Evolutionary conservation across 1,140 invertebrate genomes (phyloP).

Genomic region (Tigriopus japonicus): DNA sequence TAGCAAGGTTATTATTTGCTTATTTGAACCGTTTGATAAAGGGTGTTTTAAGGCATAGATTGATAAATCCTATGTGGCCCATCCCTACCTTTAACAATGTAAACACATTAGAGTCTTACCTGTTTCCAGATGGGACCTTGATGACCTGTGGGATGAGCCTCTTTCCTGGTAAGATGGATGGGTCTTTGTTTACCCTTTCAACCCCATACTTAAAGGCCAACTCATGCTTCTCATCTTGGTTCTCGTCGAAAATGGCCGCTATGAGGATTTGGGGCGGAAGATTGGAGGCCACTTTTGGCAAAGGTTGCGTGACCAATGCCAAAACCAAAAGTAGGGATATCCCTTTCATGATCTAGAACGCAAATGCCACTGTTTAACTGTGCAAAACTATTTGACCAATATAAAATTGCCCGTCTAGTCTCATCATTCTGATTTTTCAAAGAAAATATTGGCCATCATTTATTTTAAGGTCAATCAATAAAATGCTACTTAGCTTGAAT

Average conservation of each 20-base stretch:
- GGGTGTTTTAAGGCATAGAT: neutral
- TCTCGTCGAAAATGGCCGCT: conserved; percentile 31
- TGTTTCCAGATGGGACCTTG: neutral
- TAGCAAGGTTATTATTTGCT: too few relatives aligned
- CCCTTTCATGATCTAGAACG: too few relatives aligned
- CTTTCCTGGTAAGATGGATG: neutral
- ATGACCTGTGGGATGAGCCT: neutral
- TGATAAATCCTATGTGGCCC: neutral
- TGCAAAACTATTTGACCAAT: too few relatives aligned
- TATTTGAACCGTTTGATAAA: neutral
- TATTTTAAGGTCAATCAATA: too few relatives aligned
- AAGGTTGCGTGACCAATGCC: too few relatives aligned
- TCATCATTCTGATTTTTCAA: too few relatives aligned
- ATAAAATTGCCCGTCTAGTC: too few relatives aligned
- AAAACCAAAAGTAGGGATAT: too few relatives aligned
- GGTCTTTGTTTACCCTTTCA: conserved; percentile 62
- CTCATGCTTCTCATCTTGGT: conserved; percentile 59
- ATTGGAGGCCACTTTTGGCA: neutral
- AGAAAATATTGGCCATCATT: too few relatives aligned
- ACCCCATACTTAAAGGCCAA: conserved; percentile 73
- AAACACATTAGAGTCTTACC: neutral
- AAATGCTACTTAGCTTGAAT: too few relatives aligned
- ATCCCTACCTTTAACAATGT: neutral
- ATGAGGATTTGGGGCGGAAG: neutral
- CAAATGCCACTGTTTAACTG: too few relatives aligned